Evolutionary conservation across 64 coral and sea anemone species (phyloP), one percentile per base, ranked within the genome.

Genomic region (Cladopsammia gracilis): DNA sequence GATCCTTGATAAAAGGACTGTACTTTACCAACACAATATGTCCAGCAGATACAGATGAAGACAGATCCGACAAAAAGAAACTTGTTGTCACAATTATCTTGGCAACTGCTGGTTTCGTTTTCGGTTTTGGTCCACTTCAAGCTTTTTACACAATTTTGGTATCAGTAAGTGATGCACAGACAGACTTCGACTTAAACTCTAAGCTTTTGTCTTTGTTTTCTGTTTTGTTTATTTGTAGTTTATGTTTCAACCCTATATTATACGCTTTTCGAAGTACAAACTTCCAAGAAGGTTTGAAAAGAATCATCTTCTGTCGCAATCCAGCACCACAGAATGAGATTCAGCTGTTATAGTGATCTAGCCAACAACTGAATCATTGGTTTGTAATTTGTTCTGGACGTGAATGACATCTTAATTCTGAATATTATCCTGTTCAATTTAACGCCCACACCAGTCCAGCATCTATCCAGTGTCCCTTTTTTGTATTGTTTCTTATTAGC

Each of bases 11-110:
- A 20, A 88, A 88, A 88, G 86, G 86, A 16, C 25, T 88, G 15
- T 88, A 88, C 53, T 88, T 88, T 14, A 73, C 45, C 61, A 76
- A 88, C 0, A 88, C 86, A 15, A 88, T 88, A n/a, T 73, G 70
- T 12, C 49, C 86, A 20, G 25, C 26, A 19, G 1, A 15, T 16
- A 18, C 49, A 73, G 23, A 69, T 25, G 52, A 52, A 49, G 70
- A 59, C 86, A 60, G 86, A 88, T 7, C 86, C 25, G 42, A 71
- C 51, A 71, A 88, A 75, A 54, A 56, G 87, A 16, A 89, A 89
- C 66, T 70, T 70, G n/a, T 70, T 11, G 25, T 70, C 7, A 23
- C 67, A 25, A 25, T 25, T 19, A 78, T 25, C 67, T 10, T 70
- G n/a, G n/a, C 23, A 6, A 25, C n/a, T 9, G 7, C 24, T 0